phyloP scores from a whole-genome alignment of 1,140 invertebrate genomes.

The Melipona quadrifasciata region DNA sequence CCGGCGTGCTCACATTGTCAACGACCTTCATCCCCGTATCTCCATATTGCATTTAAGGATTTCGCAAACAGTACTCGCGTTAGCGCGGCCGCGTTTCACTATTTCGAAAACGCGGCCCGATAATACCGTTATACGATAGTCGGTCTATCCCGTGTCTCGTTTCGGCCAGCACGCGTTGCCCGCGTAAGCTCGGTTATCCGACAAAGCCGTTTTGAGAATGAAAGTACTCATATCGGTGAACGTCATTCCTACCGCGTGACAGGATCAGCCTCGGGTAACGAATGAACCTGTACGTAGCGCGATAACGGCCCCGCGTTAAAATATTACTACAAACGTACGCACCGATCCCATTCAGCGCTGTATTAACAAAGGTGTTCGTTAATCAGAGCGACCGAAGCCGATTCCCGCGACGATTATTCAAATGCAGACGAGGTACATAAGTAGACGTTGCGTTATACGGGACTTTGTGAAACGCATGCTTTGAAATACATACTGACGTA shows the following conservation, averaged over 20 bases:
- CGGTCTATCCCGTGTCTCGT: slow-evolving; percentile 20
- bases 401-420: slow-evolving; percentile 15
- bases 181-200: slow-evolving; percentile 46
- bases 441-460: too few relatives aligned
- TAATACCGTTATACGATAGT: slow-evolving; percentile 39
- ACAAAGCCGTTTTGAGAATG: slow-evolving; percentile 46
- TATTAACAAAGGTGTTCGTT: slow-evolving; percentile 41
- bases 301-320: slow-evolving; percentile 59
- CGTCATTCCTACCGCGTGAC: slow-evolving; percentile 50
- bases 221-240: slow-evolving; percentile 53
- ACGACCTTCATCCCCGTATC: slow-evolving; percentile 31
- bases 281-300: slow-evolving; percentile 53
- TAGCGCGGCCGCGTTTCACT: slow-evolving; percentile 30
- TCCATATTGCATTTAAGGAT: slow-evolving; percentile 50
- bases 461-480: too few relatives aligned
- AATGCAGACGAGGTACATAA: slow-evolving; percentile 2
- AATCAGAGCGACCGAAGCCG: not conserved
- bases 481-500: too few relatives aligned
- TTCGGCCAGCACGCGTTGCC: not conserved
- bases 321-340: slow-evolving; percentile 49
- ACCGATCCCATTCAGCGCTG: slow-evolving; percentile 26
- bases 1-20: not conserved
- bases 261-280: slow-evolving; percentile 52
- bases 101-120: slow-evolving; percentile 37
- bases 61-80: slow-evolving; percentile 15